phyloP scores from a whole-genome alignment of 2,888 invertebrate species.

The Crepidodera aurea region DNA sequence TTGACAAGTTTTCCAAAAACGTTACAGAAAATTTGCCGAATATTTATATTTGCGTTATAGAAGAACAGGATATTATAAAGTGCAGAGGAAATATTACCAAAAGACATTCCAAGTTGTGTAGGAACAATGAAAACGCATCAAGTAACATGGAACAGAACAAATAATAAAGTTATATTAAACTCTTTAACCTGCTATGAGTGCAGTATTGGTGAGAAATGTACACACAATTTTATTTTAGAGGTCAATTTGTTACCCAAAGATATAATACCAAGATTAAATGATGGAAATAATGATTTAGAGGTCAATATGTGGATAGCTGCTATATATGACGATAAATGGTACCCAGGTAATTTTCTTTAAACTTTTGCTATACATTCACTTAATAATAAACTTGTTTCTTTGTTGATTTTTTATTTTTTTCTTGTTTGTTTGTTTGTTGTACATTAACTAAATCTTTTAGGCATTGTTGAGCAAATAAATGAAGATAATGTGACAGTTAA shows the following conservation, averaged over 20 bases:
- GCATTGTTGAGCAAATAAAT: constrained; percentile 6
- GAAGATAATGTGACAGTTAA: constrained; percentile 8
- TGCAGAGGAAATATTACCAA: neutral
- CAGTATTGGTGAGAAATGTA: too few species aligned
- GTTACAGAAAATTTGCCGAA: neutral
- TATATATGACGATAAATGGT: constrained; percentile 5
- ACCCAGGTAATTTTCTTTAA: constrained; percentile 1
- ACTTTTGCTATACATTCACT: neutral
- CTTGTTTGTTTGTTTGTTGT: too few species aligned
- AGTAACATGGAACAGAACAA: constrained; percentile 4
- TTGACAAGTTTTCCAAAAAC: neutral
- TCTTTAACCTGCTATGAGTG: too few species aligned
- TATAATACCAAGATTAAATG: neutral
- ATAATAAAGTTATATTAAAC: too few species aligned
- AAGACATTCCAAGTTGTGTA: constrained; percentile 1
- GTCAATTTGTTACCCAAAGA: too few species aligned
- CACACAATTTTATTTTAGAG: too few species aligned
- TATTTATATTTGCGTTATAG: constrained; percentile 2
- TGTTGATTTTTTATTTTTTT: too few species aligned
- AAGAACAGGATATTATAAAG: too few species aligned
- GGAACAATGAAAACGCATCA: constrained; percentile 4
- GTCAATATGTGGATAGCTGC: constrained; percentile 7
- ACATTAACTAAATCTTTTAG: neutral
- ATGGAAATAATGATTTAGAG: neutral
- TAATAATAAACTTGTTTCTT: too few species aligned